Conservation (phyloP, 2,797 vertebrate species). For the Lacerta bilineata region DNA sequence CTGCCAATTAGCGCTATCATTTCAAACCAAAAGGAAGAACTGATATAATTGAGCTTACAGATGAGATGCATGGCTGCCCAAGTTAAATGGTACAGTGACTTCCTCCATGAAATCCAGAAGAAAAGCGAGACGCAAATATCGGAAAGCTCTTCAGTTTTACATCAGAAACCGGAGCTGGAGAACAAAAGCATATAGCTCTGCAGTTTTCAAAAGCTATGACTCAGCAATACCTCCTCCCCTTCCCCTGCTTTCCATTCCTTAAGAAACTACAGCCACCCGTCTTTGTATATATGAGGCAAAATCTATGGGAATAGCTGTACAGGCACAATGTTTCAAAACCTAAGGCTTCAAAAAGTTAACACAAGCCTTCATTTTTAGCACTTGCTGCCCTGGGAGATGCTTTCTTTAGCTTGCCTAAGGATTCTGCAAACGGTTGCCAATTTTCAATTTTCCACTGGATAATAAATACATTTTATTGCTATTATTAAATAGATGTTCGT, state of each 20-base stretch:
- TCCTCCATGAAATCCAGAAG: neutral
- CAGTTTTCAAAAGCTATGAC: constrained; percentile 42
- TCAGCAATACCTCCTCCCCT: constrained; percentile 47
- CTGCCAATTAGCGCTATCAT: neutral
- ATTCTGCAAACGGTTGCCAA: neutral
- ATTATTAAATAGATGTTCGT: neutral
- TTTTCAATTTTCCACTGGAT: neutral
- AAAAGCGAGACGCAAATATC: neutral
- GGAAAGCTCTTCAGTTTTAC: constrained; percentile 45
- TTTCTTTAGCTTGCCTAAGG: neutral
- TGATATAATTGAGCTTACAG: neutral
- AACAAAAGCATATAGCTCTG: neutral
- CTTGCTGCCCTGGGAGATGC: neutral
- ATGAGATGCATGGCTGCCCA: fast-evolving
- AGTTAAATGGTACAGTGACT: neutral
- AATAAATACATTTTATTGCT: neutral
- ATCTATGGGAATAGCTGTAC: constrained; percentile 7
- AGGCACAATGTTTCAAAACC: neutral
- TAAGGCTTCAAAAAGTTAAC: neutral
- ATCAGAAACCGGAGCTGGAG: constrained; percentile 49
- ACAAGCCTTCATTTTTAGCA: neutral
- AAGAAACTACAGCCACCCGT: constrained; percentile 27
- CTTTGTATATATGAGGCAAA: neutral
- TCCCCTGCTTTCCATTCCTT: constrained; percentile 10
- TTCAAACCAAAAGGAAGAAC: constrained; percentile 26